Conservation (phyloP, 2,888 invertebrate species). For the Diogma glabrata region DNA sequence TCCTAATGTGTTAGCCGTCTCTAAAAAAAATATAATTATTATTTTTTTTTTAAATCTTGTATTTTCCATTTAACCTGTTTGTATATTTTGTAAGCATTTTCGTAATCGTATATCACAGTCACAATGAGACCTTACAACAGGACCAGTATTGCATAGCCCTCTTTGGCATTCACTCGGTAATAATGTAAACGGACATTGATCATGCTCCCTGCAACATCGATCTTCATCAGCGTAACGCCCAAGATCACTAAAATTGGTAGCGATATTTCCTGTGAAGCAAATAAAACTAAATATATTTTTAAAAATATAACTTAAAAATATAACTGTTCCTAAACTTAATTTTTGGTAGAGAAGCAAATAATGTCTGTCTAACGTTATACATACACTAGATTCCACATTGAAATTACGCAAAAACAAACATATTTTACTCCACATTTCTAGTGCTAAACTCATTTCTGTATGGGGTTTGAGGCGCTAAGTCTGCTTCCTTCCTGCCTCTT, state of each 20-base stretch:
- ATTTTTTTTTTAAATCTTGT: not conserved
- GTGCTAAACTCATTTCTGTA: too few species aligned
- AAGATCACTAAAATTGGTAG: conserved; percentile 49
- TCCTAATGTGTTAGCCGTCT: conserved; percentile 59
- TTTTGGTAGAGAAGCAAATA: too few species aligned
- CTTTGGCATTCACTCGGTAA: conserved; percentile 46
- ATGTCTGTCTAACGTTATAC: too few species aligned
- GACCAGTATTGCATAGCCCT: conserved; percentile 55
- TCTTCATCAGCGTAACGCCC: conserved; percentile 54
- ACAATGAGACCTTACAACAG: conserved; percentile 60
- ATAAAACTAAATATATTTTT: too few species aligned
- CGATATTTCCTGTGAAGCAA: conserved; percentile 48
- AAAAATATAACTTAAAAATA: too few species aligned
- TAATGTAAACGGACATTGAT: conserved; percentile 52
- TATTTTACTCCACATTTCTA: too few species aligned
- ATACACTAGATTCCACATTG: too few species aligned
- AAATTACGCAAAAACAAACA: too few species aligned
- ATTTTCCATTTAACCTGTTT: conserved; percentile 40
- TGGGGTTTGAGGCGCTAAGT: too few species aligned
- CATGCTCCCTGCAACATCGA: conserved; percentile 61
- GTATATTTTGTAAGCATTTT: conserved; percentile 52
- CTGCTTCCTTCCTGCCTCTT: too few species aligned
- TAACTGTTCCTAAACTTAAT: too few species aligned
- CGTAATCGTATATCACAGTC: conserved; percentile 62
- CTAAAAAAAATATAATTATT: conserved; percentile 22